A percentile compares a stretch with the other conserved stretches of the same genome.
These are phyloP conservation scores for Cyanistes caeruleus DNA, from an alignment of 2,113 vertebrate genomes.

Conservation along the genomic window DNA sequence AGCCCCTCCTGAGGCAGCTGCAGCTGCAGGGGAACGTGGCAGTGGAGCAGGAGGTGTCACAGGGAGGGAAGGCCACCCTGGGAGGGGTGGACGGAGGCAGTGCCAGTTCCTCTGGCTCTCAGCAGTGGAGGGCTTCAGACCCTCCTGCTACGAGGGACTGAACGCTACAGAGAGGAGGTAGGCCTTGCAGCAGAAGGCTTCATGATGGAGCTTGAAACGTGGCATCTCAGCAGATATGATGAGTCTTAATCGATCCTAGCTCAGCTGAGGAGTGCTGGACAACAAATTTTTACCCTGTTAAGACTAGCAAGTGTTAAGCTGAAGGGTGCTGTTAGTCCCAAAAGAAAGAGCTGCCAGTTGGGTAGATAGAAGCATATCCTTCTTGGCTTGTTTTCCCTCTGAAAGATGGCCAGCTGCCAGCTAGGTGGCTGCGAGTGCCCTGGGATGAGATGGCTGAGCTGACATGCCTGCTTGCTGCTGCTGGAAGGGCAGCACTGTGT, in stretches of 20 bases:
- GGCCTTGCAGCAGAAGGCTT: background rate
- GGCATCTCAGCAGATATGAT: accelerated
- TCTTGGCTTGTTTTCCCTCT: background rate
- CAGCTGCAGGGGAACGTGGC: no score
- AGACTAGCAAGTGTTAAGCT: background rate
- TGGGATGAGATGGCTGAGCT: background rate
- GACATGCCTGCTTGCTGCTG: background rate
- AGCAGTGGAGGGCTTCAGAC: background rate
- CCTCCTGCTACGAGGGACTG: background rate
- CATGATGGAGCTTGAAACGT: background rate
- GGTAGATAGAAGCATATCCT: background rate
- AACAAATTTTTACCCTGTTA: background rate
- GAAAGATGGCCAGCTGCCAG: background rate
- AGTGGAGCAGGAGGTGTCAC: background rate
- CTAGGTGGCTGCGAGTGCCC: background rate
- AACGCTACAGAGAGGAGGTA: background rate
- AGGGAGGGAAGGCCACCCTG: background rate
- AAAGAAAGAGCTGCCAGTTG: background rate
- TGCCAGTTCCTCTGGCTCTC: background rate
- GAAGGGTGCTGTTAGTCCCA: background rate
- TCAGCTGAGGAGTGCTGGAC: background rate
- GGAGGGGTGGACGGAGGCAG: accelerated
- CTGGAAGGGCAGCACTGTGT: background rate
- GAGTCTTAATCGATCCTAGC: accelerated
- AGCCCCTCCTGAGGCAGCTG: background rate